Conservation (phyloP, 1,140 invertebrate species). For the Steinernema khuongi region DNA sequence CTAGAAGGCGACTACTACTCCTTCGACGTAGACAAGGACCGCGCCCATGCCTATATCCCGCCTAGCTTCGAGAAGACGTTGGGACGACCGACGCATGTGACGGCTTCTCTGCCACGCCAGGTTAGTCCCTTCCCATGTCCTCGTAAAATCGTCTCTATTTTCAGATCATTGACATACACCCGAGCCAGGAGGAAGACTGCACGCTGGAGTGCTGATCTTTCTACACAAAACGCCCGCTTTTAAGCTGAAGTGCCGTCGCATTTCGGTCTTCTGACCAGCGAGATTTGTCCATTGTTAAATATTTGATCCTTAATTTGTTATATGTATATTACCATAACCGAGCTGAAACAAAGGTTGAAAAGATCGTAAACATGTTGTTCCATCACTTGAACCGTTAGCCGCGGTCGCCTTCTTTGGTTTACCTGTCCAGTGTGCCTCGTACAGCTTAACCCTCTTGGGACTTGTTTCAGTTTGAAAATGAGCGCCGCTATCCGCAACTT, state of each 20-base stretch:
- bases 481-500: conserved; percentile 40
- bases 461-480: conserved; percentile 25
- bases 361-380: neutral
- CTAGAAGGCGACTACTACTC: neutral
- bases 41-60: neutral
- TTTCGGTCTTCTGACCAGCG: neutral
- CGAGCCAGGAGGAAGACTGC: neutral
- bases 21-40: conserved; percentile 1
- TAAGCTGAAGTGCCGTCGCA: neutral
- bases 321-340: conserved; percentile 7
- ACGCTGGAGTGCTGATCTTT: neutral
- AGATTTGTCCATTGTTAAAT: conserved; percentile 15
- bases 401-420: neutral
- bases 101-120: neutral
- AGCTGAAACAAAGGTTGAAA: neutral
- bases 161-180: conserved; percentile 2
- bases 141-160: neutral
- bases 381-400: neutral
- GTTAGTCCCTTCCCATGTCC: neutral
- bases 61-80: neutral
- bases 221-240: neutral
- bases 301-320: neutral
- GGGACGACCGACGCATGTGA: neutral
- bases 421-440: neutral
- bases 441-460: neutral